Evolutionary conservation across 1,140 invertebrate genomes (phyloP).

Genomic region (Calosoma granatense): DNA sequence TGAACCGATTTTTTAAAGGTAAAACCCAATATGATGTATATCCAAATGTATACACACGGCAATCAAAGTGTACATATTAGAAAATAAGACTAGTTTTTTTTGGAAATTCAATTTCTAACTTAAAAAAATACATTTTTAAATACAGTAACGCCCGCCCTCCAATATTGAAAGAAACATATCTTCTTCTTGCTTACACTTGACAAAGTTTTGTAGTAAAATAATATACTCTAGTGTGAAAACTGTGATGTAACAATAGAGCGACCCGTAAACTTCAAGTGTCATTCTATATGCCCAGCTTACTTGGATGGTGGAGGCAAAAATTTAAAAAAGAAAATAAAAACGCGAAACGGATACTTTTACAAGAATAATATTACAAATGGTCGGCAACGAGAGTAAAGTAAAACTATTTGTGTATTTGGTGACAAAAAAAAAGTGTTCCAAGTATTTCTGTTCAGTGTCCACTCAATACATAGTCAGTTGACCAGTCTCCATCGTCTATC

Average conservation of each 20-base stretch:
- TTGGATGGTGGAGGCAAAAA: background rate
- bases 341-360: background rate
- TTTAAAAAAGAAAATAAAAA: background rate
- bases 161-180: too few relatives aligned
- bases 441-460: background rate
- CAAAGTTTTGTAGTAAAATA: background rate
- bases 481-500: background rate
- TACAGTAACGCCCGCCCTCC: too few relatives aligned
- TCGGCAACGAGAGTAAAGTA: background rate
- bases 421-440: background rate
- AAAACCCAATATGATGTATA: background rate
- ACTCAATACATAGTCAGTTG: background rate
- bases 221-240: background rate
- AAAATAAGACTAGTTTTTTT: too few relatives aligned
- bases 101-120: too few relatives aligned
- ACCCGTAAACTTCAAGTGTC: too few relatives aligned
- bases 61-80: too few relatives aligned
- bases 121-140: too few relatives aligned
- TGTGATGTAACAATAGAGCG: background rate
- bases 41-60: too few relatives aligned
- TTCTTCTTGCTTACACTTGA: too few relatives aligned
- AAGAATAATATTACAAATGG: background rate
- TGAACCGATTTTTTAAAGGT: background rate
- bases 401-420: background rate
- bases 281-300: background rate